Evolutionary conservation across 2,797 vertebrate species (phyloP).

Genomic region (Cossypha polioptera): DNA sequence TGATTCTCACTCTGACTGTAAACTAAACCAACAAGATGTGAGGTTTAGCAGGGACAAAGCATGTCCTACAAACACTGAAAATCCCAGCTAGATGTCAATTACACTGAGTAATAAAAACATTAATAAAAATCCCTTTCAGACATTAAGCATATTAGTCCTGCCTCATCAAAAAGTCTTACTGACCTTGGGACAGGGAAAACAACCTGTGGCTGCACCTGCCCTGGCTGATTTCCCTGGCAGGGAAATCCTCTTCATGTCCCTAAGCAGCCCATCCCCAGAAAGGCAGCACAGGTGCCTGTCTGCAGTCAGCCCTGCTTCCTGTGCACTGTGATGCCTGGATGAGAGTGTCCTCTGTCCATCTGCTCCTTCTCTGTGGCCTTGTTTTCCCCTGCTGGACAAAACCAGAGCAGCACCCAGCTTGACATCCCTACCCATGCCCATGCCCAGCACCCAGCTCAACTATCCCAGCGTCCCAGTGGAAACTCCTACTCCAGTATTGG

Average conservation of each 20-base stretch:
- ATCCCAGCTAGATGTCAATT: not conserved
- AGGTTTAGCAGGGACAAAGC: not conserved
- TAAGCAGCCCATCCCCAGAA: not conserved
- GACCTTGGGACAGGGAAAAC: not conserved
- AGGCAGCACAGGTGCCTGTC: fast-evolving
- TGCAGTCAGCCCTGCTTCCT: fast-evolving
- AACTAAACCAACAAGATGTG: conserved; percentile 4
- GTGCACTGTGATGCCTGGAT: fast-evolving
- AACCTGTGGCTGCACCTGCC: not conserved
- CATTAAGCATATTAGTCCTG: not conserved
- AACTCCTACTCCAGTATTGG: not conserved
- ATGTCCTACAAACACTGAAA: not conserved
- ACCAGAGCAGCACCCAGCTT: fast-evolving
- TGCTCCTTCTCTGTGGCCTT: not conserved
- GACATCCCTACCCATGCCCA: fast-evolving
- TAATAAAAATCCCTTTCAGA: not conserved
- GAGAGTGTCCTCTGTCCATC: not conserved
- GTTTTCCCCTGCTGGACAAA: not conserved
- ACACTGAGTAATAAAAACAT: not conserved
- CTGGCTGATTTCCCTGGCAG: not conserved
- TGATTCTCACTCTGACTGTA: not conserved
- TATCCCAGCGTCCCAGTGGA: not conserved
- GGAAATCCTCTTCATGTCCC: fast-evolving
- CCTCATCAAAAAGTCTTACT: not conserved
- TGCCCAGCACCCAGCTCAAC: not conserved